phyloP scores from a whole-genome alignment of 2,113 vertebrate species.

The Thalassarche chlororhynchos region DNA sequence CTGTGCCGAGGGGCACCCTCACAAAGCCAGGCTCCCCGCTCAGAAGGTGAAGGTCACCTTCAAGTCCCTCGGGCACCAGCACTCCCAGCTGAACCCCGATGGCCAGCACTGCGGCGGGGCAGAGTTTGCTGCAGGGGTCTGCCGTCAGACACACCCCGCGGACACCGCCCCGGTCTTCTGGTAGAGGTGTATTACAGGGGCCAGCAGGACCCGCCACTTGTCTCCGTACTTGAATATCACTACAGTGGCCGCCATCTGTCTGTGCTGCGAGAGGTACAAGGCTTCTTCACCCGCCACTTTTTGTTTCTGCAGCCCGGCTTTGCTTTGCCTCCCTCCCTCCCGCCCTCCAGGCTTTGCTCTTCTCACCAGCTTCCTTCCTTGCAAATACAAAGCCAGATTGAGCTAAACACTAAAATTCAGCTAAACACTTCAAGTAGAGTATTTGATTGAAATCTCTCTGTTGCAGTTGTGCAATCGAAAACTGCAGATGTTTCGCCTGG shows the following conservation, averaged over 20 bases:
- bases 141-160: rapidly evolving
- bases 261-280: neutral
- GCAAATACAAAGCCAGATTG: neutral
- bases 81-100: neutral
- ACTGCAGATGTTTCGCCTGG: rapidly evolving
- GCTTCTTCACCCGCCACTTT: neutral
- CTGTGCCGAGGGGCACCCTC: neutral
- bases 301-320: neutral
- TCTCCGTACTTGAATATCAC: neutral
- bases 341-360: neutral
- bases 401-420: no score
- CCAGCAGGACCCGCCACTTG: neutral
- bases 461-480: no score
- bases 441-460: neutral
- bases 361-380: neutral
- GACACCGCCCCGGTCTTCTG: neutral
- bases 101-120: no score
- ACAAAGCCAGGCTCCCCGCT: neutral
- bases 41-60: neutral
- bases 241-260: rapidly evolving
- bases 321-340: neutral
- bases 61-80: neutral
- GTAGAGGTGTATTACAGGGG: neutral
- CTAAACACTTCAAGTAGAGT: no score
- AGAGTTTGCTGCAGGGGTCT: no score